phyloP scores from a whole-genome alignment of 2,797 vertebrate species.

The Buceros bicornis region DNA sequence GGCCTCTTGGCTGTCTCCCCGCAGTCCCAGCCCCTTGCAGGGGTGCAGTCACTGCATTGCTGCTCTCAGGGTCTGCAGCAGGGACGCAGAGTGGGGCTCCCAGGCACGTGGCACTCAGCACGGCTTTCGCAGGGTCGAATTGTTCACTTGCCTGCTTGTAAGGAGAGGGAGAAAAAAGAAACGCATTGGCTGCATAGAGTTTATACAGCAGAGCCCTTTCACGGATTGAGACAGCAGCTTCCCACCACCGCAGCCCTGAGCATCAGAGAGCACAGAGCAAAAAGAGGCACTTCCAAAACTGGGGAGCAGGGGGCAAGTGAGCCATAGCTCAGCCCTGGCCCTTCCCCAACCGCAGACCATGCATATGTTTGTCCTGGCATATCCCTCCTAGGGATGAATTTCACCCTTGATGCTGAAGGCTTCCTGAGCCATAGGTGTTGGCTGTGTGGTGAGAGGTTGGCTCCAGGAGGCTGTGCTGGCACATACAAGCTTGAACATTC shows the following conservation, averaged over 20 bases:
- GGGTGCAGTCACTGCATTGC: neutral
- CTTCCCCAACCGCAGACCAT: fast-evolving
- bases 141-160: neutral
- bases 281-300: neutral
- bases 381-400: neutral
- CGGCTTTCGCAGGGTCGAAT: neutral
- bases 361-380: neutral
- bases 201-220: neutral
- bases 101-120: fast-evolving
- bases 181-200: neutral
- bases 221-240: neutral
- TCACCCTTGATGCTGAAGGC: neutral
- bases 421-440: neutral
- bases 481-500: neutral
- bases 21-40: neutral
- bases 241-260: neutral
- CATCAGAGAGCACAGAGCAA: neutral
- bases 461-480: neutral
- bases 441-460: neutral
- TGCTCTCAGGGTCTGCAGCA: neutral
- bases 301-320: neutral
- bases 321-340: neutral
- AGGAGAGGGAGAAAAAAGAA: neutral
- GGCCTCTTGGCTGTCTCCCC: neutral
- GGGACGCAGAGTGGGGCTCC: neutral